Evolutionary conservation across 2,113 vertebrate species (phyloP).

Genomic region (Hydrochoerus hydrochaeris): DNA sequence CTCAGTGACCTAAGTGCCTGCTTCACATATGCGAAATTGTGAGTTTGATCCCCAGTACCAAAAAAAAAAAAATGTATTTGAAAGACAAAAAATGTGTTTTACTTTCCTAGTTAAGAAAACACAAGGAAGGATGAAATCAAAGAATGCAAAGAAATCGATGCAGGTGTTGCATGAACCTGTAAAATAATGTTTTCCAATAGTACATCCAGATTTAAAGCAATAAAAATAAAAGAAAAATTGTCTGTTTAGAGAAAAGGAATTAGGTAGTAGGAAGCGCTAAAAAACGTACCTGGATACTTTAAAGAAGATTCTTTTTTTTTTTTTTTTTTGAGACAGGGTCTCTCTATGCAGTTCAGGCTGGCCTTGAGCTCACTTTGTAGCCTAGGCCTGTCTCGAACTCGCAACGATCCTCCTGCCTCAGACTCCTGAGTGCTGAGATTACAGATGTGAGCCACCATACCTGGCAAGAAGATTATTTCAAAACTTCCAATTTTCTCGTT

Average conservation of each 20-base stretch:
- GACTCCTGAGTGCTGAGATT: too few species aligned
- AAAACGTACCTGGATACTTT: constrained; percentile 12
- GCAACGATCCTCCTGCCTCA: too few species aligned
- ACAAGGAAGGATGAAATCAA: background rate
- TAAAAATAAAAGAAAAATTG: background rate
- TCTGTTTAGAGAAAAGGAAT: background rate
- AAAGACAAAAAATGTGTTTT: background rate
- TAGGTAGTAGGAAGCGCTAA: background rate
- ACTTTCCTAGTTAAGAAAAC: background rate
- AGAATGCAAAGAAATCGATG: constrained; percentile 21
- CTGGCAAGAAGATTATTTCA: background rate
- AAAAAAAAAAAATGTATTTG: background rate
- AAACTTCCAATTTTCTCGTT: constrained; percentile 1
- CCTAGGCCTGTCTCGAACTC: too few species aligned
- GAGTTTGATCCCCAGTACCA: too few species aligned
- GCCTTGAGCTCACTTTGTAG: too few species aligned
- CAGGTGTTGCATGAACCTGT: background rate
- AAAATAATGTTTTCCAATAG: background rate
- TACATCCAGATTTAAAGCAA: background rate
- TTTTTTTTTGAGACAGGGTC: too few species aligned
- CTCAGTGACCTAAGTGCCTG: too few species aligned
- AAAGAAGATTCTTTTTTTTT: constrained; percentile 21
- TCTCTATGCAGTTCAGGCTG: too few species aligned
- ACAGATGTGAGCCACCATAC: too few species aligned
- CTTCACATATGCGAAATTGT: too few species aligned